Evolutionary conservation across 2,113 vertebrate species (phyloP).

Genomic region (Callocephalon fimbriatum): DNA sequence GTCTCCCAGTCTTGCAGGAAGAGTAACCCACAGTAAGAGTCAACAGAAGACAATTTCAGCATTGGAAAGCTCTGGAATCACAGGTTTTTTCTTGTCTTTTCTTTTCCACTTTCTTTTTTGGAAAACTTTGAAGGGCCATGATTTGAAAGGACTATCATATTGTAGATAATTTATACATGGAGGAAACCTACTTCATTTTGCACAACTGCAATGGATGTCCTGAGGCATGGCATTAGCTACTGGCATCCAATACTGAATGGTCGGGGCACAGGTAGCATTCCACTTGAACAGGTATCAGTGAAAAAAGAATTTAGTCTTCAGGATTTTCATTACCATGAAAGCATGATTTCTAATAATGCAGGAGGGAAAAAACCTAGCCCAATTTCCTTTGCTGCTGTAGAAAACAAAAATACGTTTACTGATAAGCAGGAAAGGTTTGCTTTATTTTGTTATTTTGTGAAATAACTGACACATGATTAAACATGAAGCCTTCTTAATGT

Average conservation of each 20-base stretch:
- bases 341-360: not conserved
- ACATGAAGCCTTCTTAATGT: not conserved
- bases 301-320: not conserved
- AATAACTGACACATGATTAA: not conserved
- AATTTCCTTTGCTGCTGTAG: not conserved
- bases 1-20: not conserved
- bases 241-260: not conserved
- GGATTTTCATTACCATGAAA: not conserved
- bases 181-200: not conserved
- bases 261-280: not conserved
- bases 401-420: not conserved
- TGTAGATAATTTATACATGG: not conserved
- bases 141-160: not conserved
- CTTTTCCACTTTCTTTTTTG: not conserved
- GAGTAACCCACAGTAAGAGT: not conserved
- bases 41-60: not conserved
- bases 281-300: not conserved
- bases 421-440: not conserved
- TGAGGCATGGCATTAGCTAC: not conserved
- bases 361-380: not conserved
- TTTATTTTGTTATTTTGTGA: not conserved
- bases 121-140: not conserved
- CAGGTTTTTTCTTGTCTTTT: not conserved
- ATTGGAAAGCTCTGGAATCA: not conserved
- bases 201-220: not conserved